These are phyloP conservation scores for Nasonia oneida DNA, from an alignment of 2,888 invertebrate genomes.

Conservation along the genomic window DNA sequence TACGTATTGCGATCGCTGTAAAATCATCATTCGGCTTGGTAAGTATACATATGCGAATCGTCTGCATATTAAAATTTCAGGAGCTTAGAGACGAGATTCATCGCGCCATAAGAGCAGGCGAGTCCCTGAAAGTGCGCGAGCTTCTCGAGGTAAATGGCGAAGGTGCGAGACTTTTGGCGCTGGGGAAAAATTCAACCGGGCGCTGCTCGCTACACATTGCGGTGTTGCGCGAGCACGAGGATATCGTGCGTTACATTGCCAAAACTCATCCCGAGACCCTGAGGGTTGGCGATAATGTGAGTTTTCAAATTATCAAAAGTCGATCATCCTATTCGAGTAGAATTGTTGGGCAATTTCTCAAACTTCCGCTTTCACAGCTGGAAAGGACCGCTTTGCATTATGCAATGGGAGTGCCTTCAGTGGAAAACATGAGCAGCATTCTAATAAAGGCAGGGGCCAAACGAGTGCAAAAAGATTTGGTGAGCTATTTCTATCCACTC, in stretches of 20 bases:
- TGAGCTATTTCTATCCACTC: slow-evolving; percentile 69
- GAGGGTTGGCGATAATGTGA: slow-evolving; percentile 91
- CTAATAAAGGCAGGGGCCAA: slow-evolving; percentile 92
- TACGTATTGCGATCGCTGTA: slow-evolving; percentile 73
- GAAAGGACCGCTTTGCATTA: slow-evolving; percentile 94
- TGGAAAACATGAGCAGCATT: slow-evolving; percentile 89
- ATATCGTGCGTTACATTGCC: slow-evolving; percentile 89
- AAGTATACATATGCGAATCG: background rate
- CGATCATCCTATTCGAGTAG: background rate
- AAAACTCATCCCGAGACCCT: slow-evolving; percentile 87
- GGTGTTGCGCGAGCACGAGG: slow-evolving; percentile 90
- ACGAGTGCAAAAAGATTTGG: slow-evolving; percentile 90
- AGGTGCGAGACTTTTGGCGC: slow-evolving; percentile 81
- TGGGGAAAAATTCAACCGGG: slow-evolving; percentile 86
- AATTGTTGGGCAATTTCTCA: background rate
- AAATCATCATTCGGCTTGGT: background rate
- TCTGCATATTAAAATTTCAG: slow-evolving; percentile 77
- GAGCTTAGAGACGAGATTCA: slow-evolving; percentile 90
- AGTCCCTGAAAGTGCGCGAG: slow-evolving; percentile 82
- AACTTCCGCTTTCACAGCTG: slow-evolving; percentile 82
- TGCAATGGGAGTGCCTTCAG: slow-evolving; percentile 93
- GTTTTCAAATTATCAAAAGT: slow-evolving; percentile 66
- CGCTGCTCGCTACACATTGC: slow-evolving; percentile 92
- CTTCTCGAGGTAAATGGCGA: slow-evolving; percentile 80
- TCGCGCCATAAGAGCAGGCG: slow-evolving; percentile 85